Percentiles rank a stretch among this genome's conserved stretches.
These are phyloP conservation scores for Globodera rostochiensis DNA, from an alignment of 1,140 invertebrate genomes.

Conservation along the genomic window DNA sequence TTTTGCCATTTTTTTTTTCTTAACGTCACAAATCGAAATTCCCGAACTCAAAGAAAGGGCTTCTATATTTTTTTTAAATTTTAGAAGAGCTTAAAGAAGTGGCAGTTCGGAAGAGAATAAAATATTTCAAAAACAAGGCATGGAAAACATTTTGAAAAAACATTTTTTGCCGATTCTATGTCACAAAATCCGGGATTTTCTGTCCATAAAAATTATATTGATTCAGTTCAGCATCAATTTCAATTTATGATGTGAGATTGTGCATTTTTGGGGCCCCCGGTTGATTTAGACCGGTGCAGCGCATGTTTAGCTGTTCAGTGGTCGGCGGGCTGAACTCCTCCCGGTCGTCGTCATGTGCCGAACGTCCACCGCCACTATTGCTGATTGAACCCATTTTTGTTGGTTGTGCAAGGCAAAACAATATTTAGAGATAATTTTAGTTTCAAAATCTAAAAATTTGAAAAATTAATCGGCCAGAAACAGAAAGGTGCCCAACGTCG, in stretches of 20 bases:
- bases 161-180: no score
- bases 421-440: no score
- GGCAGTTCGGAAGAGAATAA: background rate
- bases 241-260: background rate
- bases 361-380: no score
- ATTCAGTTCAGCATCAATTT: no score
- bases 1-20: background rate
- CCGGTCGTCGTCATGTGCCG: background rate
- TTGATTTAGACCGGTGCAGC: background rate
- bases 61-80: no score
- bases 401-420: no score
- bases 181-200: background rate
- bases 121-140: background rate
- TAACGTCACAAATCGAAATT: background rate
- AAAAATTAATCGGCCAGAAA: no score
- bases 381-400: no score
- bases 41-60: no score
- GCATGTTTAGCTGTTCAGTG: constrained; percentile 14
- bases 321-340: constrained; percentile 6
- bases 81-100: background rate
- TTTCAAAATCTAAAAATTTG: no score
- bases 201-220: background rate
- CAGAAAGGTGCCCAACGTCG: no score
- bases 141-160: background rate
- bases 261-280: background rate